Percentiles rank a stretch among this genome's conserved stretches.
These are phyloP conservation scores for Mycogona germanica DNA, from an alignment of 2,888 invertebrate genomes.

Conservation along the genomic window DNA sequence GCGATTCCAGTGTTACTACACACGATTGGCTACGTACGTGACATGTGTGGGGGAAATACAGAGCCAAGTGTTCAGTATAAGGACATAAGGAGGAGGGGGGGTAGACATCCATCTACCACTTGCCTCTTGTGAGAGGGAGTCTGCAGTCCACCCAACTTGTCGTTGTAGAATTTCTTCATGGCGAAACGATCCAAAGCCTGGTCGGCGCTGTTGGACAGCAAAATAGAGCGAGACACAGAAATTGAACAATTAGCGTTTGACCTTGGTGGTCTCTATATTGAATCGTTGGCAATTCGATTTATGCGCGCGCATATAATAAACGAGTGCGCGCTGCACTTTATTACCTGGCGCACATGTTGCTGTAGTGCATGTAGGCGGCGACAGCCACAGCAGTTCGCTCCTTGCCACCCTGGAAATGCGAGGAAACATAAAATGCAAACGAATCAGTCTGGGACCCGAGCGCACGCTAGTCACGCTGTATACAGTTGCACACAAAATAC, in stretches of 20 bases:
- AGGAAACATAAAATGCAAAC: background rate
- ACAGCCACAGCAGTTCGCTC: conserved; percentile 77
- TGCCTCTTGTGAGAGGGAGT: conserved; percentile 65
- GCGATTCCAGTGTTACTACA: too few relatives aligned
- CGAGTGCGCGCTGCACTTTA: background rate
- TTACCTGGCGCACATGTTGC: conserved; percentile 66
- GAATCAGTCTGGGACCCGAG: too few relatives aligned
- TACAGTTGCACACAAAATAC: too few relatives aligned
- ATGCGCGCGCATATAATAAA: background rate
- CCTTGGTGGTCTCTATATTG: background rate
- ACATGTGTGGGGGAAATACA: background rate
- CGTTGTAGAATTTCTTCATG: conserved; percentile 80
- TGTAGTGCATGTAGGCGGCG: conserved; percentile 88
- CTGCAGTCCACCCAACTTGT: conserved; percentile 54
- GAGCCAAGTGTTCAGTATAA: background rate
- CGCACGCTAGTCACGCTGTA: too few relatives aligned
- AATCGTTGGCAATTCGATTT: background rate
- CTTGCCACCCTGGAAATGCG: conserved; percentile 57
- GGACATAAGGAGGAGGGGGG: too few relatives aligned
- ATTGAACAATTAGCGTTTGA: too few relatives aligned
- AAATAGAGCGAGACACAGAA: too few relatives aligned
- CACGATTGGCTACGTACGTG: too few relatives aligned
- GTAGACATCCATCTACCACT: too few relatives aligned
- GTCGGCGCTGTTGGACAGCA: conserved; percentile 38
- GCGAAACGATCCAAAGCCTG: conserved; percentile 78